Evolutionary conservation across 1,140 invertebrate genomes (phyloP).

Genomic region (Pachypeltis micranthus): DNA sequence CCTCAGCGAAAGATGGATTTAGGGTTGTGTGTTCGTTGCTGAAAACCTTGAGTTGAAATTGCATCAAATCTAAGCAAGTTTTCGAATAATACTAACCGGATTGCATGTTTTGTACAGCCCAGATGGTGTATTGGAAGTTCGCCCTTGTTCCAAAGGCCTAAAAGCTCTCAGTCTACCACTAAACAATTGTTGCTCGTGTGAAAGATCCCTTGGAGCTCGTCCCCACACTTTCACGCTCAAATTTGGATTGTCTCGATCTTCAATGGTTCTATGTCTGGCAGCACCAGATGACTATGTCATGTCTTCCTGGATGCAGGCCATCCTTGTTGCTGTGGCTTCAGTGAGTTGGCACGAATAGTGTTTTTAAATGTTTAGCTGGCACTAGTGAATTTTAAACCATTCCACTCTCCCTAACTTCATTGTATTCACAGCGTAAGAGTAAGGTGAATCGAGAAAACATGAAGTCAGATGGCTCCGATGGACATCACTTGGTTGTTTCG

Average conservation of each 20-base stretch:
- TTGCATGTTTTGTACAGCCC: too few relatives aligned
- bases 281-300: constrained; percentile 1
- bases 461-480: neutral
- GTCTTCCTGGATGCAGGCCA: constrained; percentile 8
- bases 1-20: too few relatives aligned
- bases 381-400: neutral
- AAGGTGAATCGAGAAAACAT: neutral
- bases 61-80: too few relatives aligned
- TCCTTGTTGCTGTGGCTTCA: constrained; percentile 3
- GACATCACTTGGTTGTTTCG: constrained; percentile 1
- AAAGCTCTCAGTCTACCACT: neutral
- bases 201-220: neutral
- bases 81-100: too few relatives aligned
- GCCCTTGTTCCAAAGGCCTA: neutral
- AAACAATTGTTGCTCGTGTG: neutral
- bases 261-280: neutral
- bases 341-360: neutral
- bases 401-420: neutral
- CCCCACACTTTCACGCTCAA: constrained; percentile 5
- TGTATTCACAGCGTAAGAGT: neutral
- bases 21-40: too few relatives aligned
- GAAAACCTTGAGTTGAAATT: too few relatives aligned
- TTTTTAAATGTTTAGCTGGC: neutral
- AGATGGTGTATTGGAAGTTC: constrained; percentile 5
- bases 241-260: neutral